Evolutionary conservation across 2,888 invertebrate genomes (phyloP), one percentile per base, ranked within the genome.

Genomic region (Notodonta dromedarius): DNA sequence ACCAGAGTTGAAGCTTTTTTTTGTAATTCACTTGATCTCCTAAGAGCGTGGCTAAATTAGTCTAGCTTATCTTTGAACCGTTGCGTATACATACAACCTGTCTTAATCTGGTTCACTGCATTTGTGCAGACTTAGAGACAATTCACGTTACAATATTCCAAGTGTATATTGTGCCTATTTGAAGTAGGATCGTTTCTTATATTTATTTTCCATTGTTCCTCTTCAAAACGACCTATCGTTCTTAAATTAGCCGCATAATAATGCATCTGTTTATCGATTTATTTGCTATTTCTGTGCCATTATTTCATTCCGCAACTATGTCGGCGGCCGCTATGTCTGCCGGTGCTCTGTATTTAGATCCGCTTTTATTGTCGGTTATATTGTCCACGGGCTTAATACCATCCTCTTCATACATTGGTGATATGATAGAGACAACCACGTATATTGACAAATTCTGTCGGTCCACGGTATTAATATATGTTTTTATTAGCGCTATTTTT

Each of bases 311-410:
- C 24, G 32, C 70, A 71, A 72, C 70, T 68, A 63, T 69, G 66
- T 73, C 64, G 56, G 51, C 50, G 61, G 64, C 65, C 60, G 57
- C 58, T 48, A 14, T 67, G 66, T 74, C 70, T 74, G 61, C 62
- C 60, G 59, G 63, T 57, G 60, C 68, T 77, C 71, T 69, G 71
- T 71, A 60, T 63, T 66, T 72, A 52, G 24, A 52, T 52, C 16
- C 7, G 50, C 16, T 11, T 16, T 50, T 6, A 50, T 16, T 50
- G 50, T 16, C 50, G 16, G 5, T 16, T 50, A 5, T 50, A 7
- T 48, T 42, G 9, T 42, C 12, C n/a, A 14, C n/a, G 48, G 16
- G 0, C 5, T 7, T 48, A 48, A 9, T 50, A 50, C 16, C 9
- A n/a, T 48, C 48, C 48, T n/a, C 13, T 48, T 48, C 13, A 48